Evolutionary conservation across 2,113 vertebrate genomes (phyloP).

Genomic region (Hirundichthys speculiger): DNA sequence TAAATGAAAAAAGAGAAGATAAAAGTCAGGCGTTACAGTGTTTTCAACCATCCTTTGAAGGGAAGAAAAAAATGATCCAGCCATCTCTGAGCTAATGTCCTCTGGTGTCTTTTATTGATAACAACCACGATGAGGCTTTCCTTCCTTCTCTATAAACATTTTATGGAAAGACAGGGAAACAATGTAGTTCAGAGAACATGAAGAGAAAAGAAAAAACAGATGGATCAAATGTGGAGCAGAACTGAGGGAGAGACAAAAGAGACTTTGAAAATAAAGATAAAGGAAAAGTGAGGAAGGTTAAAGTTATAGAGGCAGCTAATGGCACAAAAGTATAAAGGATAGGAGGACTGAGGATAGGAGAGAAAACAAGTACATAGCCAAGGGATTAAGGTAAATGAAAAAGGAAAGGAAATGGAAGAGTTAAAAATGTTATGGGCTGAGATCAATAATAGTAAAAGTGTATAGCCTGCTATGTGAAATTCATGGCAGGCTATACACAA

Average conservation of each 20-base stretch:
- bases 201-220: conserved; percentile 29
- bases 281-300: conserved; percentile 28
- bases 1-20: conserved; percentile 29
- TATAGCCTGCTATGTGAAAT: too few species aligned
- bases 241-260: conserved; percentile 18
- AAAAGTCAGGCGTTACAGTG: conserved; percentile 35
- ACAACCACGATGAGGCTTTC: conserved; percentile 32
- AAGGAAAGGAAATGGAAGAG: too few species aligned
- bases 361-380: too few species aligned
- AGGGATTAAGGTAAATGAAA: not conserved
- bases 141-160: conserved; percentile 61
- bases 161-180: conserved; percentile 41
- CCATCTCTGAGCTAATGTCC: conserved; percentile 60
- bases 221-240: conserved; percentile 36
- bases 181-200: conserved; percentile 37
- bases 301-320: conserved; percentile 22
- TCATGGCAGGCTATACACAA: too few species aligned
- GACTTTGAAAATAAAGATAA: conserved; percentile 52
- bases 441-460: too few species aligned
- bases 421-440: too few species aligned
- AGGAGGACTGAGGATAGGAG: not conserved
- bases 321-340: conserved; percentile 10
- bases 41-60: conserved; percentile 49
- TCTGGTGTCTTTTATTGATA: conserved; percentile 50
- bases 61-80: conserved; percentile 37